Evolutionary conservation across 2,113 vertebrate genomes (phyloP).

Genomic region (Ahaetulla prasina): DNA sequence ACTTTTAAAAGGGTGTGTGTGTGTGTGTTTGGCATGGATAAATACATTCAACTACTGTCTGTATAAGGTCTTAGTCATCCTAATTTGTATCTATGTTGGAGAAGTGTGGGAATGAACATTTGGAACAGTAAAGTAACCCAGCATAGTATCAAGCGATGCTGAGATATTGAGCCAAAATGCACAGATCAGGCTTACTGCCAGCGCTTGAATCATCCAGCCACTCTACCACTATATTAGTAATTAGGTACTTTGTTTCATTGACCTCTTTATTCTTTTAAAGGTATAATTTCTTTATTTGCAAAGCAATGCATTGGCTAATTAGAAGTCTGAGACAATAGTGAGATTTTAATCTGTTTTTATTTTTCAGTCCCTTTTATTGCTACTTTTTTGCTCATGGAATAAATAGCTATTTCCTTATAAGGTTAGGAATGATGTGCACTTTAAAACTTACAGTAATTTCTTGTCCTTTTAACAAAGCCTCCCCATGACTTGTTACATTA

Average conservation of each 20-base stretch:
- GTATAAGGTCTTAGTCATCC: accelerated
- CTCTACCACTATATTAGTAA: neutral
- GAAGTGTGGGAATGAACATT: neutral
- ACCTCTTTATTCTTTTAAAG: neutral
- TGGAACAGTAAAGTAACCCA: neutral
- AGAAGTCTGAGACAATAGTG: neutral
- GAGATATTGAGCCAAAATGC: neutral
- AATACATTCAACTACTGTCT: neutral
- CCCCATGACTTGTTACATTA: neutral
- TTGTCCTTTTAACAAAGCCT: neutral
- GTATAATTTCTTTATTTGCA: neutral
- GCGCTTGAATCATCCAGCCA: neutral
- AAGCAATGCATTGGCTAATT: neutral
- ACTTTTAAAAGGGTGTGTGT: neutral
- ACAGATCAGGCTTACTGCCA: neutral
- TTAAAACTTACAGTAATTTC: neutral
- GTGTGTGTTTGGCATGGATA: neutral
- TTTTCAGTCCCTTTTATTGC: neutral
- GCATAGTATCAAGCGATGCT: neutral
- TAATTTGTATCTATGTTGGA: neutral
- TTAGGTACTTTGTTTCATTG: neutral
- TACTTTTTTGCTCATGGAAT: neutral
- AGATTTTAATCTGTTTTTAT: neutral
- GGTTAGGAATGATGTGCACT: neutral
- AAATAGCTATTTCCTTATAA: neutral